A percentile compares a stretch with the other conserved stretches of the same genome.
Evolutionary conservation across 2,888 invertebrate species (phyloP).

Genomic region (Cyclophora albipunctata): DNA sequence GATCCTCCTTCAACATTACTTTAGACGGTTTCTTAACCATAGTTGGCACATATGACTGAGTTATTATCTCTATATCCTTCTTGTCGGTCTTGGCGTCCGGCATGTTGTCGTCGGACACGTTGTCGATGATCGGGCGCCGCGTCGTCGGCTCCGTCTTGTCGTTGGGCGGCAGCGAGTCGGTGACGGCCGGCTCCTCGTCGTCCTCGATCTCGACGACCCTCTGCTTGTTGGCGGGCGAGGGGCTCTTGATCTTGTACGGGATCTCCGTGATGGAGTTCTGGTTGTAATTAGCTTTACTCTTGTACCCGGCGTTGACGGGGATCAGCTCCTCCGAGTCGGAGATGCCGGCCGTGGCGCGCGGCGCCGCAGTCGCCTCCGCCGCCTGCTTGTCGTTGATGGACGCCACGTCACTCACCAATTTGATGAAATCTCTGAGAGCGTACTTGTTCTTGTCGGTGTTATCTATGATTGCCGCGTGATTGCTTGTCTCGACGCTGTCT

Average conservation of each 20-base stretch:
- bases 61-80: slow-evolving; percentile 64
- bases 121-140: slow-evolving; percentile 58
- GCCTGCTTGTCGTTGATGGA: slow-evolving; percentile 59
- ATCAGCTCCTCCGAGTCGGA: slow-evolving; percentile 64
- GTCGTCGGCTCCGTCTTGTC: slow-evolving; percentile 62
- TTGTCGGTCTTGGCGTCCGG: slow-evolving; percentile 38
- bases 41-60: slow-evolving; percentile 57
- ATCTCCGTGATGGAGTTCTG: slow-evolving; percentile 63
- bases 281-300: slow-evolving; percentile 63
- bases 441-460: slow-evolving; percentile 39
- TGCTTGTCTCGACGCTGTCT: slow-evolving; percentile 23
- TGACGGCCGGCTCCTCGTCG: slow-evolving; percentile 50
- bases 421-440: slow-evolving; percentile 55
- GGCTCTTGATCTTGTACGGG: slow-evolving; percentile 49
- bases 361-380: slow-evolving; percentile 14
- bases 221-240: slow-evolving; percentile 35
- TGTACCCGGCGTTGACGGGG: slow-evolving; percentile 61
- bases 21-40: slow-evolving; percentile 57
- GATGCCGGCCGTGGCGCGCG: slow-evolving; percentile 34
- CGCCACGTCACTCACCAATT: slow-evolving; percentile 64
- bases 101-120: slow-evolving; percentile 45
- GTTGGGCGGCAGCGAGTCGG: slow-evolving; percentile 53
- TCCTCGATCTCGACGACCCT: slow-evolving; percentile 59
- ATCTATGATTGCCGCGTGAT: slow-evolving; percentile 49
- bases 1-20: slow-evolving; percentile 49